Percentiles rank a stretch among this genome's conserved stretches.
These are phyloP conservation scores for Baronia brevicornis DNA, from an alignment of 2,888 invertebrate genomes.

Conservation along the genomic window DNA sequence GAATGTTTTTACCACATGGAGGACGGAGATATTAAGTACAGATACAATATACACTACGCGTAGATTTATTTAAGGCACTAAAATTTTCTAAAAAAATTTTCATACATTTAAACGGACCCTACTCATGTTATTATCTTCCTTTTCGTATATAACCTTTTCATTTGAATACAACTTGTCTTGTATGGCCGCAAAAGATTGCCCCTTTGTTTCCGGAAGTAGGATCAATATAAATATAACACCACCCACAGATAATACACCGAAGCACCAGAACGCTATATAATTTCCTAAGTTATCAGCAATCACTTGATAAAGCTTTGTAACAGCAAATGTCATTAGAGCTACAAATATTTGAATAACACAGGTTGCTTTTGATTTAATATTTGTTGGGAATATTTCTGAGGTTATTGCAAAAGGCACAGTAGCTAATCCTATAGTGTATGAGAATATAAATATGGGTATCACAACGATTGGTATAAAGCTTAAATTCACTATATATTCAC, in stretches of 20 bases:
- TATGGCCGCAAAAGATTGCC: conserved; percentile 76
- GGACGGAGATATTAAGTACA: conserved; percentile 28
- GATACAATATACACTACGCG: conserved; percentile 6
- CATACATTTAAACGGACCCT: conserved; percentile 49
- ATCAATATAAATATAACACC: conserved; percentile 71
- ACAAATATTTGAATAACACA: conserved; percentile 78
- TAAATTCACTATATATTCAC: conserved; percentile 57
- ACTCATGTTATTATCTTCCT: conserved; percentile 44
- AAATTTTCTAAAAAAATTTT: conserved; percentile 1
- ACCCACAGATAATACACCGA: conserved; percentile 60
- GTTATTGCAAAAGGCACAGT: conserved; percentile 78
- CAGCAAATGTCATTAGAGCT: conserved; percentile 74
- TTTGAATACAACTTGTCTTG: conserved; percentile 61
- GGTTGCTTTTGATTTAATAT: conserved; percentile 79
- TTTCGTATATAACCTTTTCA: conserved; percentile 52
- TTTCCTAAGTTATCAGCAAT: conserved; percentile 68
- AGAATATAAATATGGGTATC: conserved; percentile 77
- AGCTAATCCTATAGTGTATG: conserved; percentile 77
- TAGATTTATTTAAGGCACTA: conserved; percentile 1
- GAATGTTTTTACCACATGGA: conserved; percentile 19
- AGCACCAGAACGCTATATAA: conserved; percentile 74
- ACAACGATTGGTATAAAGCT: conserved; percentile 76
- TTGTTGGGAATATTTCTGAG: conserved; percentile 78
- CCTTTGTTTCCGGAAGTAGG: conserved; percentile 77
- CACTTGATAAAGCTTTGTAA: conserved; percentile 75